These are phyloP conservation scores for Epicampocera succincta DNA, from an alignment of 2,888 invertebrate species.

Conservation along the genomic window DNA sequence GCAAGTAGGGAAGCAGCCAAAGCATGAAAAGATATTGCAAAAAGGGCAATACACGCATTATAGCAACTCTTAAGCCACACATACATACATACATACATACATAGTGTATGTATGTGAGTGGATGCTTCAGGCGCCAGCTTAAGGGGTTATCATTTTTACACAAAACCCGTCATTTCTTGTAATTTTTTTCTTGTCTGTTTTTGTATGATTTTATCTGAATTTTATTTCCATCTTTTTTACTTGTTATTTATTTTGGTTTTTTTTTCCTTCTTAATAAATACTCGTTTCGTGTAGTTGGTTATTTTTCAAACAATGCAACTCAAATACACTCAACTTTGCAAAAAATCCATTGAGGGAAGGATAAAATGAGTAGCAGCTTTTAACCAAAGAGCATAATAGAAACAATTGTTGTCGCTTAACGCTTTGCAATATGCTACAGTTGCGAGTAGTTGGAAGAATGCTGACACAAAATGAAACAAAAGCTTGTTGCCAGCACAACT, in stretches of 20 bases:
- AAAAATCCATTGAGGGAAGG: slow-evolving; percentile 16
- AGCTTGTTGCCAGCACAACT: neutral
- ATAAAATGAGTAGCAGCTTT: too few species aligned
- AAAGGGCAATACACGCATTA: slow-evolving; percentile 69
- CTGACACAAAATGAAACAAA: slow-evolving; percentile 42
- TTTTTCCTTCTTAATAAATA: slow-evolving; percentile 2
- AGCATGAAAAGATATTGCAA: slow-evolving; percentile 17
- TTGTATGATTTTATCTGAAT: slow-evolving; percentile 62
- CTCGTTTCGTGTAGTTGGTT: slow-evolving; percentile 36
- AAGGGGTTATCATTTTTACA: slow-evolving; percentile 64
- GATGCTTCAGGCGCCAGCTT: slow-evolving; percentile 64
- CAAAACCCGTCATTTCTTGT: slow-evolving; percentile 51
- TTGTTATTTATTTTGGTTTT: slow-evolving; percentile 4
- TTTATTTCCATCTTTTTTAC: slow-evolving; percentile 36
- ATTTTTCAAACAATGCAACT: slow-evolving; percentile 60
- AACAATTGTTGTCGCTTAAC: slow-evolving; percentile 48
- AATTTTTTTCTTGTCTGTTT: slow-evolving; percentile 51
- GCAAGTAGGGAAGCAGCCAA: neutral
- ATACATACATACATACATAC: too few species aligned
- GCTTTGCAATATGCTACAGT: slow-evolving; percentile 22
- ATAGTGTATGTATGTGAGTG: too few species aligned
- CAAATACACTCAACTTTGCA: slow-evolving; percentile 61
- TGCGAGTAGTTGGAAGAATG: slow-evolving; percentile 15
- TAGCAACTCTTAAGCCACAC: slow-evolving; percentile 60
- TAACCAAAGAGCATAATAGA: slow-evolving; percentile 18